phyloP scores from a whole-genome alignment of 2,888 invertebrate genomes.

The Mythimna loreyi region DNA sequence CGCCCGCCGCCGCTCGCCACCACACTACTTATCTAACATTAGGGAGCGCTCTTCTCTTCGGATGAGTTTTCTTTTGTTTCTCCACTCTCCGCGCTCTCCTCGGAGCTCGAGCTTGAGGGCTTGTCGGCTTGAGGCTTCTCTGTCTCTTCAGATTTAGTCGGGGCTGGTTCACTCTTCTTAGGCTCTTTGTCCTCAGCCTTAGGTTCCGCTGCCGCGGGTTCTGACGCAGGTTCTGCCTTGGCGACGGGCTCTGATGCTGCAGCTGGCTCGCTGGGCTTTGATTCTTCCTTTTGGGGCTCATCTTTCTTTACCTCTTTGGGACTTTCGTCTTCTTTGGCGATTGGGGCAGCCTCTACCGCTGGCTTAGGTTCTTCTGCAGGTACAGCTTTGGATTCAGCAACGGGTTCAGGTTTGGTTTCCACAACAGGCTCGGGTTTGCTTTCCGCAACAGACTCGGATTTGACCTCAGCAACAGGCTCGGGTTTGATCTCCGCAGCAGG shows the following conservation, averaged over 20 bases:
- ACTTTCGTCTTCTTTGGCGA: constrained; percentile 54
- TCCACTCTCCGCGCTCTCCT: constrained; percentile 76
- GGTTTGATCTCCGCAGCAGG: constrained; percentile 17
- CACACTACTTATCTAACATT: constrained; percentile 79
- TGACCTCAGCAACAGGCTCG: constrained; percentile 17
- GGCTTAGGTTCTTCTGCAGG: constrained; percentile 45
- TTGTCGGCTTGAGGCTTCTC: constrained; percentile 65
- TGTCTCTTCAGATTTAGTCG: constrained; percentile 19
- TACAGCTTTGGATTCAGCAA: constrained; percentile 32
- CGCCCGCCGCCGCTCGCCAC: constrained; percentile 82
- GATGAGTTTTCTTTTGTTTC: constrained; percentile 69
- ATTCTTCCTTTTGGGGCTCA: constrained; percentile 56
- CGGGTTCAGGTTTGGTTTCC: constrained; percentile 42
- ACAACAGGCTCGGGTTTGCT: constrained; percentile 46
- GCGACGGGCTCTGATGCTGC: constrained; percentile 18
- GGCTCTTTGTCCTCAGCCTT: constrained; percentile 28
- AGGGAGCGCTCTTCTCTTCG: constrained; percentile 67
- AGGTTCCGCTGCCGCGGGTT: constrained; percentile 7
- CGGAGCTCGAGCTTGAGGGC: constrained; percentile 69
- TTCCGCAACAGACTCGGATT: constrained; percentile 43
- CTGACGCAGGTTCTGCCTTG: constrained; percentile 21
- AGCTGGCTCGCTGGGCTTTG: constrained; percentile 40
- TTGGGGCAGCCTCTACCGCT: constrained; percentile 15
- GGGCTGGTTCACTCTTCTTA: constrained; percentile 28
- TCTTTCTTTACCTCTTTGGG: constrained; percentile 61